A percentile compares a stretch with the other conserved stretches of the same genome.
Conservation (phyloP, 1,140 invertebrate genomes). For the Pseudachorutes palmiensis region DNA sequence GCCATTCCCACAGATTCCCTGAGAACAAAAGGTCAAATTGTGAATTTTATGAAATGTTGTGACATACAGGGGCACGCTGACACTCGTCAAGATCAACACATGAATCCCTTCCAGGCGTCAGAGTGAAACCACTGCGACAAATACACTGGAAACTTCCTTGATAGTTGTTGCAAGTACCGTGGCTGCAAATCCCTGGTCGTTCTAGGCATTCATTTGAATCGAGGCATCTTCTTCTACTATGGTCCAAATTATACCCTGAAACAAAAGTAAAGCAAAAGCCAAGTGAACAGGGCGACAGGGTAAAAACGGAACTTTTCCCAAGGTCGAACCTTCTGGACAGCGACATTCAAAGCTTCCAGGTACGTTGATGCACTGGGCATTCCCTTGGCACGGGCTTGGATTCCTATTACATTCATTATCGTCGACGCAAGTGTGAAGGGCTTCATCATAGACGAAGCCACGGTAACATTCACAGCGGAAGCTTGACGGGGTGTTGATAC, state of each 20-base stretch:
- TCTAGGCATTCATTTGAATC: conserved; percentile 68
- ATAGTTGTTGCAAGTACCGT: conserved; percentile 61
- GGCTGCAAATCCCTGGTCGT: conserved; percentile 56
- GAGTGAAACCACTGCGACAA: conserved; percentile 50
- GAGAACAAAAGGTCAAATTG: neutral
- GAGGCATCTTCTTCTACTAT: conserved; percentile 56
- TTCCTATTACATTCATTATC: conserved; percentile 57
- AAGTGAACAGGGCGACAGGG: conserved; percentile 56
- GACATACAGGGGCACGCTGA: conserved; percentile 44
- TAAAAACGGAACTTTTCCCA: no score
- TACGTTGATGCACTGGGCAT: conserved; percentile 69
- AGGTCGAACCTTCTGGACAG: conserved; percentile 54
- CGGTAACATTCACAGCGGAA: conserved; percentile 60
- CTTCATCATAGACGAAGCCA: conserved; percentile 65
- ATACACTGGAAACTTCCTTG: conserved; percentile 63
- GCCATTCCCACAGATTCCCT: conserved; percentile 60
- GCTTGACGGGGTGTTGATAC: conserved; percentile 69
- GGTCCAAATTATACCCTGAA: conserved; percentile 36
- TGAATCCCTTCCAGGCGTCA: conserved; percentile 51
- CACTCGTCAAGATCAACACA: conserved; percentile 75
- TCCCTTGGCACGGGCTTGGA: conserved; percentile 61
- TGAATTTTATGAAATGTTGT: no score
- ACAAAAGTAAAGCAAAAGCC: neutral
- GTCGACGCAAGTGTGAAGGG: conserved; percentile 67
- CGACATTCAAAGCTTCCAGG: conserved; percentile 61